phyloP scores from a whole-genome alignment of 2,113 vertebrate genomes.

The Galeopterus variegatus region DNA sequence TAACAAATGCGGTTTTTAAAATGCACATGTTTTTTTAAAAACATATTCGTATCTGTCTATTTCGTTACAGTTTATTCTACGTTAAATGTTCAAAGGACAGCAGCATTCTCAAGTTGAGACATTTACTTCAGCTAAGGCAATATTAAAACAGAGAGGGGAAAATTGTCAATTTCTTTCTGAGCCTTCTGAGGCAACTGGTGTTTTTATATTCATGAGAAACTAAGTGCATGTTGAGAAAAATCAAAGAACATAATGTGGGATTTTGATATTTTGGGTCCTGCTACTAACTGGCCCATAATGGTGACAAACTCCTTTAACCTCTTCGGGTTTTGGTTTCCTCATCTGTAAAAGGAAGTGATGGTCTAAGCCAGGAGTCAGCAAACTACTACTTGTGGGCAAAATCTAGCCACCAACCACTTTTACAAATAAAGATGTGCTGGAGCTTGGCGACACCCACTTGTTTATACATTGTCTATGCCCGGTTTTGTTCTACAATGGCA shows the following conservation, averaged over 20 bases:
- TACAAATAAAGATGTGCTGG: constrained; percentile 14
- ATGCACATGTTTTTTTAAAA: not conserved
- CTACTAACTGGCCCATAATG: not conserved
- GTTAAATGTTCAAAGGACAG: constrained; percentile 8
- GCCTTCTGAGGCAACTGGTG: not conserved
- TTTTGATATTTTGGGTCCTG: not conserved
- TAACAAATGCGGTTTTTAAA: constrained; percentile 3
- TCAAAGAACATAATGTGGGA: not conserved
- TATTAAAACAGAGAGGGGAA: not conserved
- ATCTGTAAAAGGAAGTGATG: not conserved
- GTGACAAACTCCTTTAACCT: not conserved
- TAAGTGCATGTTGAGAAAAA: not conserved
- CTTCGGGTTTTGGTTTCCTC: constrained; percentile 17
- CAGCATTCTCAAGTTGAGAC: not conserved
- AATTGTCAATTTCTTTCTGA: not conserved
- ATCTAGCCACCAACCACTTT: not conserved
- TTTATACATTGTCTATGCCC: not conserved
- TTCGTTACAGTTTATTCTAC: not conserved
- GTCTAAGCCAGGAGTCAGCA: not conserved
- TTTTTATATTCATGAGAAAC: not conserved
- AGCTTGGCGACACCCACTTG: not conserved
- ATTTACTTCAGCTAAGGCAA: not conserved
- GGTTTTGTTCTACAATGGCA: not conserved
- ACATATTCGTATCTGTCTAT: not conserved
- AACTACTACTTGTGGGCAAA: not conserved